Conservation (phyloP, 2,888 invertebrate genomes). For the Pyralis farinalis region DNA sequence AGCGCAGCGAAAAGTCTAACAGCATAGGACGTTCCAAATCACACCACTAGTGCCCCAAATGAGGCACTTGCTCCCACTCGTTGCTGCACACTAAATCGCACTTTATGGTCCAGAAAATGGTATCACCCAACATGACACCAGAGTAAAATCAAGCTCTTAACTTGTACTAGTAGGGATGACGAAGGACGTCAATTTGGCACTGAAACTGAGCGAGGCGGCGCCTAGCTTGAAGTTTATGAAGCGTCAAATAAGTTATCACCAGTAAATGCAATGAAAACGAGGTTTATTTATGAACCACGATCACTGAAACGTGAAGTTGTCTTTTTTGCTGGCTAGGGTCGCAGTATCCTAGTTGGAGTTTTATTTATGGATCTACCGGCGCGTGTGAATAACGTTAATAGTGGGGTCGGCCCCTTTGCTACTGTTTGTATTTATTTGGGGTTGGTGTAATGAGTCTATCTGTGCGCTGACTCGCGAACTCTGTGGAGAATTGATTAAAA, state of each 20-base stretch:
- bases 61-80: slow-evolving; percentile 7
- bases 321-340: slow-evolving; percentile 67
- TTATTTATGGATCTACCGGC: slow-evolving; percentile 75
- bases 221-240: slow-evolving; percentile 60
- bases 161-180: slow-evolving; percentile 58
- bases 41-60: slow-evolving; percentile 11
- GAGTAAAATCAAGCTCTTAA: slow-evolving; percentile 53
- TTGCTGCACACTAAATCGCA: slow-evolving; percentile 16
- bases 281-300: slow-evolving; percentile 71
- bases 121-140: slow-evolving; percentile 47
- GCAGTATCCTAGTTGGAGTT: slow-evolving; percentile 50
- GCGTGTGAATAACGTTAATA: slow-evolving; percentile 79
- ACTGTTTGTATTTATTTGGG: slow-evolving; percentile 81
- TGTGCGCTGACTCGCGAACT: slow-evolving; percentile 77
- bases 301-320: slow-evolving; percentile 65
- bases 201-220: slow-evolving; percentile 47
- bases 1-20: background rate
- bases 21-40: slow-evolving; percentile 10
- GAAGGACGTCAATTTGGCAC: slow-evolving; percentile 67
- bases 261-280: slow-evolving; percentile 77
- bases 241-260: slow-evolving; percentile 79
- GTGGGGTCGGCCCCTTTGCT: slow-evolving; percentile 71
- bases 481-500: slow-evolving; percentile 80
- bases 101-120: slow-evolving; percentile 66
- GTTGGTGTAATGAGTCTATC: slow-evolving; percentile 77